Evolutionary conservation across 2,113 vertebrate genomes (phyloP), one percentile per base, ranked within the genome.

Genomic region (Oncorhynchus nerka): DNA sequence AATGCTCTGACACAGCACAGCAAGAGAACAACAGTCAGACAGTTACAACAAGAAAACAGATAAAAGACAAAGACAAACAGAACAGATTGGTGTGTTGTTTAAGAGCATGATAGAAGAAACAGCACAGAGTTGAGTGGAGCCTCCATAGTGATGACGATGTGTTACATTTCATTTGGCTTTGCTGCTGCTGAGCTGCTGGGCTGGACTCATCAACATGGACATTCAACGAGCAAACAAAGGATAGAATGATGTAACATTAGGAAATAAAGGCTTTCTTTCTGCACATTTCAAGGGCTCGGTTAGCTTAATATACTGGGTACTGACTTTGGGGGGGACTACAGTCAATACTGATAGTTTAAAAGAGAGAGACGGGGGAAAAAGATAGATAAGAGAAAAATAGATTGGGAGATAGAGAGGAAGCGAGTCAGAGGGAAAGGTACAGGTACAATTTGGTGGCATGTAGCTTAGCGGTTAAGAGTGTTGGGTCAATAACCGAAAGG

Each of bases 271-370:
- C 78, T 73, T 80, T 75, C 70, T 26, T 65, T 74, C 83, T 90
- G 90, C 91, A 92, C 91, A 92, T 92, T 91, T 90, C 73, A 90
- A 89, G 91, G 91, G 89, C 90, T 89, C 88, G 77, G 83, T 90
- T 92, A 91, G 91, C 91, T 92, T 92, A 92, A 90, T 88, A 84
- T 80, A 84, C 90, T 92, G 91, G 87, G 84, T 90, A 84, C 87
- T 86, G 85, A 89, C 39, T 87, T 86, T 83, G 80, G 78, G 84
- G 83, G 80, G 78, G 82, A 88, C 84, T 80, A 88, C 87, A 83
- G 83, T 88, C 83, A 89, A 92, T 85, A 82, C 87, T 79, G 74
- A 81, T 5, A 85, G 73, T 68, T 74, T 73, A 70, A 34, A 68
- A 62, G 32, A 45, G 22, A 59, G 39, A 51, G 59, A 62, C n/a